Evolutionary conservation across 2,888 invertebrate species (phyloP), one percentile per base, ranked within the genome.

Genomic region (Phrixothrix hirtus): DNA sequence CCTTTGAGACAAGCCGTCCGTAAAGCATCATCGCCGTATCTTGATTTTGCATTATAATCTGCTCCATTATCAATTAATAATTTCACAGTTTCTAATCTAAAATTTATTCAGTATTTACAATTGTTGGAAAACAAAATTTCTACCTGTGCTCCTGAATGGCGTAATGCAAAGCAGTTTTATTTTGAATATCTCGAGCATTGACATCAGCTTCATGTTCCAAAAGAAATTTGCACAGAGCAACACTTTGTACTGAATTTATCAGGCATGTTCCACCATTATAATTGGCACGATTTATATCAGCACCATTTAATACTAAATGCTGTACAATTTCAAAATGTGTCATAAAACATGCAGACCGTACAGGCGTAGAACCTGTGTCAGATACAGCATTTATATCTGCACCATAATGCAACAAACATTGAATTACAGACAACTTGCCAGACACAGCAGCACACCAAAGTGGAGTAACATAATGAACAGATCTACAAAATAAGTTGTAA

Each of bases 391-490:
- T 88, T n/a, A 95, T 83, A 69, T 88, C 82, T 26, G 94, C 94
- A 49, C 89, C 91, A 64, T 89, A 84, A 52, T 84, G 81, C 12
- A 91, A 82, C 46, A 95, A 81, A 72, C 84, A 86, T 69, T 87
- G 86, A 39, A 95, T 85, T 59, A 91, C 87, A 30, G 81, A 79
- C 9, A 92, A 73, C 61, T 87, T 87, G 9, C 93, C 93, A 3
- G 89, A 87, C 1, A 95, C 95, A 2, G 93, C 89, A 1, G 95
- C 93, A 77, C 89, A 89, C 95, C 95, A 95, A 51, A 95, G 78
- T 16, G 95, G 93, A 9, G 93, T 92, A 1, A 92, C 94, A 66
- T 81, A 81, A 77, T 94, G 94, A 59, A 84, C 83, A 21, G 87
- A 83, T 65, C 82, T 77, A 57, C 26, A 60, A 70, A 62, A 37